Evolutionary conservation across 2,113 vertebrate species (phyloP).

Genomic region (Brachyhypopomus gauderio): DNA sequence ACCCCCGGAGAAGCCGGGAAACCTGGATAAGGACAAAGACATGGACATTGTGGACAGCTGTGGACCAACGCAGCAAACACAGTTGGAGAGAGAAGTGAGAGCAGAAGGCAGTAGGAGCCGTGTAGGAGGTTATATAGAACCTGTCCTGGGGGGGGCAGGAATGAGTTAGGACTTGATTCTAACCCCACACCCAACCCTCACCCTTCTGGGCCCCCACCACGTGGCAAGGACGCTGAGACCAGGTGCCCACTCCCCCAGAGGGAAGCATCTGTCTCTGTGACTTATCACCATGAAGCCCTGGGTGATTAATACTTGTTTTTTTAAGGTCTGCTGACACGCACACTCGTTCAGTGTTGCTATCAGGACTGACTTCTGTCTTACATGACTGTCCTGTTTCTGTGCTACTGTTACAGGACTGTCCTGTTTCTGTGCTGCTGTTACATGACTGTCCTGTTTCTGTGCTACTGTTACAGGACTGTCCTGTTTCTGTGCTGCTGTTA

Average conservation of each 20-base stretch:
- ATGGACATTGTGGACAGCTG: slow-evolving; percentile 49
- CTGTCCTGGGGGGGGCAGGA: background rate
- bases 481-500: too few species aligned
- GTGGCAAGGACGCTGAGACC: background rate
- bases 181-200: background rate
- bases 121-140: slow-evolving; percentile 39
- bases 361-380: background rate
- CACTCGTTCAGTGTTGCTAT: background rate
- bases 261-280: slow-evolving; percentile 10
- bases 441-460: too few species aligned
- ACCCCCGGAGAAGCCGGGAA: slow-evolving; percentile 39
- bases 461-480: too few species aligned
- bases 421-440: too few species aligned
- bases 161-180: slow-evolving; percentile 38
- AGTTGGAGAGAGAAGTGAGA: slow-evolving; percentile 13
- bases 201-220: background rate
- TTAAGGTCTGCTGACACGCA: too few species aligned
- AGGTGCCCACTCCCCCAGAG: background rate
- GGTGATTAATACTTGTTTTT: background rate
- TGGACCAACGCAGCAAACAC: slow-evolving; percentile 19
- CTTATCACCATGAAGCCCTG: background rate
- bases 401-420: background rate
- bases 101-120: background rate
- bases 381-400: background rate
- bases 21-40: slow-evolving; percentile 39